phyloP scores from a whole-genome alignment of 2,888 invertebrate species.

The Drosophila pegasa region DNA sequence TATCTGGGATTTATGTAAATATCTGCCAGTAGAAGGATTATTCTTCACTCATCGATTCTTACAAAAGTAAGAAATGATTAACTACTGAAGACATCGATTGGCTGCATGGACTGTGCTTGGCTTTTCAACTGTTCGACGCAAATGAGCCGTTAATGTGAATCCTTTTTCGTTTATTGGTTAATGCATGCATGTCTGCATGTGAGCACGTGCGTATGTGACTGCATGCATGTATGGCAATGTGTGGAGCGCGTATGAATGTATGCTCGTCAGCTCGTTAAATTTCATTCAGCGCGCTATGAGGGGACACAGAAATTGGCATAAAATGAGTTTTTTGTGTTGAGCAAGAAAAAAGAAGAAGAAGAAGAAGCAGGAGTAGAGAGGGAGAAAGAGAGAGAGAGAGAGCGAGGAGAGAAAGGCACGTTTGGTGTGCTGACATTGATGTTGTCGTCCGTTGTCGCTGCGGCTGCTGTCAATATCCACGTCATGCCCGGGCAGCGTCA shows the following conservation, averaged over 20 bases:
- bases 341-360: conserved; percentile 2
- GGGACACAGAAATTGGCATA: conserved; percentile 69
- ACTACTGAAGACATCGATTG: conserved; percentile 1
- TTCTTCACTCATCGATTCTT: too few species aligned
- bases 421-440: conserved; percentile 59
- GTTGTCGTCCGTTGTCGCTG: conserved; percentile 55
- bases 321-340: conserved; percentile 70
- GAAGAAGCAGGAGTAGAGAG: conserved; percentile 4
- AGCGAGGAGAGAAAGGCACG: conserved; percentile 25
- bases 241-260: conserved; percentile 16
- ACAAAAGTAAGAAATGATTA: neutral
- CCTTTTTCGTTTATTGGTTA: conserved; percentile 34
- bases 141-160: conserved; percentile 61
- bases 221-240: conserved; percentile 31
- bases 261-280: conserved; percentile 57
- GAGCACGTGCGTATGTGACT: conserved; percentile 21
- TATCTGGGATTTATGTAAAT: neutral
- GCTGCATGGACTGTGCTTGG: conserved; percentile 1
- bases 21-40: neutral
- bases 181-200: conserved; percentile 31
- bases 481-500: conserved; percentile 27
- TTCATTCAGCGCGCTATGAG: conserved; percentile 57
- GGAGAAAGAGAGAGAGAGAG: conserved; percentile 3
- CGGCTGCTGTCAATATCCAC: conserved; percentile 39
- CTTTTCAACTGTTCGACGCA: conserved; percentile 26